Conservation (phyloP, 1,140 invertebrate species). For the Thaumetopoea pityocampa region DNA sequence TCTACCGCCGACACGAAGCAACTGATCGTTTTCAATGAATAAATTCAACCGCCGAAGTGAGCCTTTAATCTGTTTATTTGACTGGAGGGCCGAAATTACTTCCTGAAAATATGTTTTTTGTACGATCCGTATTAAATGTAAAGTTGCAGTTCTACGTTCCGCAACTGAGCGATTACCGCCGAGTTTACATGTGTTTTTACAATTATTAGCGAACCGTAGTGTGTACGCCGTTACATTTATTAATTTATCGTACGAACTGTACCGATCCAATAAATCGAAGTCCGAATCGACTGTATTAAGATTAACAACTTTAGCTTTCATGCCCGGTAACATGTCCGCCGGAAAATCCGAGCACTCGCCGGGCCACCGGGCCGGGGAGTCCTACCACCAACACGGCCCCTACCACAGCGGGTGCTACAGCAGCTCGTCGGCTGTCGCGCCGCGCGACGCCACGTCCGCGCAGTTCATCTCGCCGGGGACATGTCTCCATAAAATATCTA, state of each 20-base stretch:
- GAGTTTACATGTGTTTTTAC: background rate
- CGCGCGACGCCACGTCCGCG: background rate
- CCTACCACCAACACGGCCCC: background rate
- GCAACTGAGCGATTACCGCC: too few species aligned
- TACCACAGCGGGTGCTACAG: background rate
- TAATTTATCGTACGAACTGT: background rate
- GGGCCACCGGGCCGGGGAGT: background rate
- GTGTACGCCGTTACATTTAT: conserved; percentile 1
- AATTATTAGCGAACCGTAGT: background rate
- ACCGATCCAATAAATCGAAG: background rate
- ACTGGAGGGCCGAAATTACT: too few species aligned
- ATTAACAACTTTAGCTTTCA: too few species aligned
- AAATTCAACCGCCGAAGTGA: too few species aligned
- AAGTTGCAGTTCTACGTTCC: background rate
- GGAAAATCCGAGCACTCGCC: background rate
- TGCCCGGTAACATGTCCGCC: background rate
- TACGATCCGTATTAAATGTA: background rate
- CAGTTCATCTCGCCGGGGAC: background rate
- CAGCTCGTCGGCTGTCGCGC: background rate
- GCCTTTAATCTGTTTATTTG: too few species aligned
- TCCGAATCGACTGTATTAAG: background rate
- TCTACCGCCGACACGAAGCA: too few species aligned
- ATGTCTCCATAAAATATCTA: background rate
- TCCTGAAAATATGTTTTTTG: background rate
- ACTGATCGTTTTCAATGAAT: too few species aligned